These are phyloP conservation scores for Sialis fuliginosa DNA, from an alignment of 2,888 invertebrate species.

Conservation along the genomic window DNA sequence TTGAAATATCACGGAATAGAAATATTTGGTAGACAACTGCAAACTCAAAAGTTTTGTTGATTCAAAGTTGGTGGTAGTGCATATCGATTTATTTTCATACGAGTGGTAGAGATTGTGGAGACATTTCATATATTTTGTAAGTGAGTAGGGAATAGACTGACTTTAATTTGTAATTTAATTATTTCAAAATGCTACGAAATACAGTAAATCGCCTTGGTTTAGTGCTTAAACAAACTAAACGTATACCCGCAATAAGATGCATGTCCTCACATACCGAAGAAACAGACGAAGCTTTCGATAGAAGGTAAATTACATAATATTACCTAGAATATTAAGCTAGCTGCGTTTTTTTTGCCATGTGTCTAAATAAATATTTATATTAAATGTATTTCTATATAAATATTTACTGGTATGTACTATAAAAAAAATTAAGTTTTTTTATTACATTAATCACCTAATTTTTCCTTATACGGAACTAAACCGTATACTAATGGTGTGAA, in stretches of 20 bases:
- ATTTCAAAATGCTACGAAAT: no score
- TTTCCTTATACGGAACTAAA: no score
- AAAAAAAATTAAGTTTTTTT: background rate
- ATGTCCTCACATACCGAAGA: constrained; percentile 34
- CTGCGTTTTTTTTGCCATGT: background rate
- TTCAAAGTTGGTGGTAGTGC: no score
- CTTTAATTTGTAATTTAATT: no score
- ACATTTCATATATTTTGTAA: no score
- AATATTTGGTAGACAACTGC: no score
- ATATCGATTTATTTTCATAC: no score
- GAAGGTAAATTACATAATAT: constrained; percentile 41
- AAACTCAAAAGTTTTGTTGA: no score
- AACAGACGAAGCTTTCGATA: constrained; percentile 73
- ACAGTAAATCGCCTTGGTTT: no score
- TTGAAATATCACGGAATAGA: no score
- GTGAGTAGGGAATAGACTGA: no score
- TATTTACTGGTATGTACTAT: background rate
- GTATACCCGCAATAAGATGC: constrained; percentile 13
- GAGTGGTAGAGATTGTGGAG: no score
- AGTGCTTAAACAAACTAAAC: constrained; percentile 9
- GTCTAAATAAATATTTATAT: background rate
- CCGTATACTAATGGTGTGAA: background rate
- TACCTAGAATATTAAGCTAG: constrained; percentile 14
- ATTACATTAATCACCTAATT: background rate
- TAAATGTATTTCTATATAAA: background rate